Conservation (phyloP, 2,888 invertebrate genomes). For the Sinohyriopsis cumingii region DNA sequence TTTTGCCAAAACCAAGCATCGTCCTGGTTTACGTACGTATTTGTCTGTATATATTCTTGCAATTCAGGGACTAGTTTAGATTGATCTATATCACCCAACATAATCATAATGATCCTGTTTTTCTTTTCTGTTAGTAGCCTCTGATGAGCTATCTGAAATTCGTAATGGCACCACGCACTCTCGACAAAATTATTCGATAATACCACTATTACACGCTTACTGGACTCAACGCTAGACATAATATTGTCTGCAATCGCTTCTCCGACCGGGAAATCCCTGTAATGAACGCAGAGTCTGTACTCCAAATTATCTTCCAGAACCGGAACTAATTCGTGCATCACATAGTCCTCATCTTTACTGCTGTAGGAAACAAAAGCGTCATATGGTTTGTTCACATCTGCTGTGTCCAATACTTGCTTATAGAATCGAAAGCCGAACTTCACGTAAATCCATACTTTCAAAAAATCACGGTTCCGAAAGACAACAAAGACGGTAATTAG, state of each 20-base stretch:
- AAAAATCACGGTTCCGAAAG: slow-evolving; percentile 18
- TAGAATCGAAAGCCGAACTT: slow-evolving; percentile 10
- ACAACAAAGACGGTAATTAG: slow-evolving; percentile 16
- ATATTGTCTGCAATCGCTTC: slow-evolving; percentile 85
- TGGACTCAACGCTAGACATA: slow-evolving; percentile 88
- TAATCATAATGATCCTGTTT: slow-evolving; percentile 85
- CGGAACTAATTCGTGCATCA: slow-evolving; percentile 86
- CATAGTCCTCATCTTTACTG: slow-evolving; percentile 84
- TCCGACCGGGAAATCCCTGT: slow-evolving; percentile 56
- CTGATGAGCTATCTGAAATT: slow-evolving; percentile 90
- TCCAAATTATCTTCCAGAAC: slow-evolving; percentile 86
- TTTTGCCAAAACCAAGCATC: not conserved
- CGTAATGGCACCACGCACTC: slow-evolving; percentile 92
- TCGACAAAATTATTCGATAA: slow-evolving; percentile 91
- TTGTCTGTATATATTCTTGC: slow-evolving; percentile 18
- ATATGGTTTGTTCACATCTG: slow-evolving; percentile 72
- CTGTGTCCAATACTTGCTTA: not conserved
- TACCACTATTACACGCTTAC: slow-evolving; percentile 88
- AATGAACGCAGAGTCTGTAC: slow-evolving; percentile 73
- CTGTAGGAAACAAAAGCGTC: slow-evolving; percentile 94
- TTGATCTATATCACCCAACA: slow-evolving; percentile 86
- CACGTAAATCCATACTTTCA: slow-evolving; percentile 19
- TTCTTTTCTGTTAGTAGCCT: slow-evolving; percentile 83
- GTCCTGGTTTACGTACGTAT: slow-evolving; percentile 2
- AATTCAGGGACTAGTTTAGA: slow-evolving; percentile 74